phyloP scores from a whole-genome alignment of 2,113 vertebrate species.

The Cyanocitta stelleri region DNA sequence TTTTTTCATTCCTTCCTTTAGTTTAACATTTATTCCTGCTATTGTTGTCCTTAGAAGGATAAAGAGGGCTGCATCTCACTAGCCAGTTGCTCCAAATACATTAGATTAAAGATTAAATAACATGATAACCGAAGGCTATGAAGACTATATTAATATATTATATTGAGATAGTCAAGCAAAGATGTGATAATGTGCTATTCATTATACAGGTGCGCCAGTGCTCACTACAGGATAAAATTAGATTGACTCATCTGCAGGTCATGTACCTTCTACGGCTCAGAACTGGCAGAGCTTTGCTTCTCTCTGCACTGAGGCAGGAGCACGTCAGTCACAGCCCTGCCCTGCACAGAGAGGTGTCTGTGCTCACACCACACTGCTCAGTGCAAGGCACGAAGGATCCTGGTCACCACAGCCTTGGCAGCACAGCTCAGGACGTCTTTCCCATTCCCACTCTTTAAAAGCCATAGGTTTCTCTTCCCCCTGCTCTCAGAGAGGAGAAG shows the following conservation, averaged over 20 bases:
- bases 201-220: constrained; percentile 6
- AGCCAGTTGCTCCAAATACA: constrained; percentile 8
- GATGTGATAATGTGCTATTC: constrained; percentile 14
- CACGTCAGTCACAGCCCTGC: not conserved
- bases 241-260: constrained; percentile 23
- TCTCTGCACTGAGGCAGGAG: not conserved
- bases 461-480: not conserved
- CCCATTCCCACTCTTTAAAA: not conserved
- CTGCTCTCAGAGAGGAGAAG: not conserved
- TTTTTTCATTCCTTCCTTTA: not conserved
- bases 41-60: constrained; percentile 23
- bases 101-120: constrained; percentile 30
- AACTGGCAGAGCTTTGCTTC: not conserved
- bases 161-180: not conserved
- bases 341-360: not conserved
- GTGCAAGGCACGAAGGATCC: fast-evolving
- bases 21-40: constrained; percentile 35
- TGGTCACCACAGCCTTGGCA: not conserved
- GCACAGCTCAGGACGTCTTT: not conserved
- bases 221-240: constrained; percentile 28
- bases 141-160: not conserved
- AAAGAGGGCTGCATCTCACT: not conserved
- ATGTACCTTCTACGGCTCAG: not conserved
- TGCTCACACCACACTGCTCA: not conserved
- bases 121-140: not conserved